These are phyloP conservation scores for Orchesellides sinensis DNA, from an alignment of 2,888 invertebrate genomes.

Conservation along the genomic window DNA sequence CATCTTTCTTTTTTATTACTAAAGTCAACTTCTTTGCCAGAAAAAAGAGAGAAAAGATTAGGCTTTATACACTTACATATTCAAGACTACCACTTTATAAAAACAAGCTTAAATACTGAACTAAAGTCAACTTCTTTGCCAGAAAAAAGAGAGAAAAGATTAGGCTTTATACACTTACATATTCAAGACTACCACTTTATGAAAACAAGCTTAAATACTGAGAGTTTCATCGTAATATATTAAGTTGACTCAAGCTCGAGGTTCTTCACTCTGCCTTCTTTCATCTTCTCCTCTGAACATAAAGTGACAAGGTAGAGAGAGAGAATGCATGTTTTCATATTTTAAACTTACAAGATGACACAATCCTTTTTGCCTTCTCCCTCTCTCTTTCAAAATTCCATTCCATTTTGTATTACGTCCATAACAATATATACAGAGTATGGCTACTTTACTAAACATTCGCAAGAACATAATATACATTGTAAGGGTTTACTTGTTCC, in stretches of 20 bases:
- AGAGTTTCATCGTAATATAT: too few relatives aligned
- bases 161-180: too few relatives aligned
- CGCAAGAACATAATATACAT: too few relatives aligned
- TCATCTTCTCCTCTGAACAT: conserved; percentile 59
- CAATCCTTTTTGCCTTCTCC: conserved; percentile 37
- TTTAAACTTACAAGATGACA: conserved; percentile 60
- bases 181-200: conserved; percentile 10
- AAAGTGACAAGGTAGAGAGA: conserved; percentile 66
- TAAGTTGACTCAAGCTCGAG: too few relatives aligned
- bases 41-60: background rate
- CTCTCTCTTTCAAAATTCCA: background rate
- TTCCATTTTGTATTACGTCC: too few relatives aligned
- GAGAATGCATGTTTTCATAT: conserved; percentile 60
- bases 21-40: conserved; percentile 1
- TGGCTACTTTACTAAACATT: too few relatives aligned
- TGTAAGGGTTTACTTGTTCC: too few relatives aligned
- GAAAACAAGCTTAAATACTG: too few relatives aligned
- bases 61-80: too few relatives aligned
- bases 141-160: background rate
- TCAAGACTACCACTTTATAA: too few relatives aligned
- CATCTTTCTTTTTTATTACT: too few relatives aligned
- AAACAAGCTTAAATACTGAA: too few relatives aligned
- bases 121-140: background rate
- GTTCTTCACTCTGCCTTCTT: conserved; percentile 8
- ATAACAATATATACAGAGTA: conserved; percentile 13